Base-by-base conservation (phyloP, 2,113 vertebrate genomes). In the Oncorhynchus clarkii region DNA sequence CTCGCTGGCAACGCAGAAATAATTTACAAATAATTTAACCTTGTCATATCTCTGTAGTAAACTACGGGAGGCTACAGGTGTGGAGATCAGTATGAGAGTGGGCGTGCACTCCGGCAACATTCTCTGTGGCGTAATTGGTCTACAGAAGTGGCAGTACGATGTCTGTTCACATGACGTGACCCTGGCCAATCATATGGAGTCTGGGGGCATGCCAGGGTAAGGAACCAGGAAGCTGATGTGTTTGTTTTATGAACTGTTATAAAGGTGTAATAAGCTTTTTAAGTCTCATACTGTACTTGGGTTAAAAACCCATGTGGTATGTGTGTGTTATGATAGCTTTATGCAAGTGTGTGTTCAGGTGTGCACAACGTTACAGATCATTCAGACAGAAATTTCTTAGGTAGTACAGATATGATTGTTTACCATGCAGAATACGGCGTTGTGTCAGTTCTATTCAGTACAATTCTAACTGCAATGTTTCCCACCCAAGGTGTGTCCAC, bases 131-230 rank as follows among this genome's bases (percentile, higher is more conserved):
- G 95, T 97, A 76, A 97, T 97, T 7, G 96, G 96, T 49, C 84
- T 94, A 16, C 94, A 96, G 88, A 97, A 97, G 80, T 97, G 96
- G 96, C 96, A 97, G 78, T 97, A 97, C 5, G 96, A 97, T 16
- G 96, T 97, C 81, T 97, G 96, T 96, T 97, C 96, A 72, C 91
- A 97, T 85, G 96, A 97, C 0, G 96, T 96, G n/a, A 96, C 96
- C 0, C 78, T 96, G 67, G 96, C 96, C 88, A 97, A 97, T 84
- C 95, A 95, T 88, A 96, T 97, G 96, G 96, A 97, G 89, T 96
- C 95, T 0, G 94, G 94, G 49, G 96, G 96, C 1, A 82, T 96
- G 16, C 93, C 96, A 24, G 96, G 94, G 96, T 97, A 87, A 93
- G 92, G 4, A 60, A 20, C 5, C 57, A 60, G 20, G 57, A 18